Base-by-base conservation (phyloP, 2,888 invertebrate species). In the Octonoba sinensis region DNA sequence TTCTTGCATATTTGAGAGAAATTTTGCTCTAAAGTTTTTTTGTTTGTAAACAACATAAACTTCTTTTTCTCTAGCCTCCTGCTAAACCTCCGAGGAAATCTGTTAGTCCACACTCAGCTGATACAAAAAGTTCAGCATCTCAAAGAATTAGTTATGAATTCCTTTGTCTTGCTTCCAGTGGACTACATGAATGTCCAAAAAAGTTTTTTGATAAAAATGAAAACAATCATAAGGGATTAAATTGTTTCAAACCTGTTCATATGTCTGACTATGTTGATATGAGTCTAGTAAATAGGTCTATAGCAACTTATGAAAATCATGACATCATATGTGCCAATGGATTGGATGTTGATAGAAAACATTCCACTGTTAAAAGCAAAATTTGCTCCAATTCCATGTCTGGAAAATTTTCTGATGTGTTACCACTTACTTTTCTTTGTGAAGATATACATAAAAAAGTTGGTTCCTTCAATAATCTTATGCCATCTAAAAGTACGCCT, bases 181-280 rank as follows among this genome's bases (percentile, higher is more conserved):
- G 84, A 12, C 46, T 69, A 20, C 66, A 74, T 59, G 66, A 71
- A 8, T 71, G 64, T 27, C 65, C 83, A 24, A 44, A 75, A 51
- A 71, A 75, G 71, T 62, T 59, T 62, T 64, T 70, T 49, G 79
- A 72, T 44, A 56, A 54, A 76, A 76, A 65, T 18, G 67, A 72
- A 36, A 82, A 71, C 51, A 51, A 44, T 60, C 46, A 65, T 27
- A 56, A 67, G 66, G 13, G 44, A 46, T 62, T 66, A 36, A 72
- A 67, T 47, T 72, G 67, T 67, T 65, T 64, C n/a, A 65, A 70
- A 36, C 44, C 64, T 15, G 66, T 77, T 54, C 56, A 59, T 44
- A 22, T 59, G 51, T 73, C 76, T 54, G 85, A 85, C 1, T 85
- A 85, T 78, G 85, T 85, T 18, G 85, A 85, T 51, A 85, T 85